Base-by-base conservation (phyloP, 2,797 vertebrate species). In the Thripadectes ignobilis region DNA sequence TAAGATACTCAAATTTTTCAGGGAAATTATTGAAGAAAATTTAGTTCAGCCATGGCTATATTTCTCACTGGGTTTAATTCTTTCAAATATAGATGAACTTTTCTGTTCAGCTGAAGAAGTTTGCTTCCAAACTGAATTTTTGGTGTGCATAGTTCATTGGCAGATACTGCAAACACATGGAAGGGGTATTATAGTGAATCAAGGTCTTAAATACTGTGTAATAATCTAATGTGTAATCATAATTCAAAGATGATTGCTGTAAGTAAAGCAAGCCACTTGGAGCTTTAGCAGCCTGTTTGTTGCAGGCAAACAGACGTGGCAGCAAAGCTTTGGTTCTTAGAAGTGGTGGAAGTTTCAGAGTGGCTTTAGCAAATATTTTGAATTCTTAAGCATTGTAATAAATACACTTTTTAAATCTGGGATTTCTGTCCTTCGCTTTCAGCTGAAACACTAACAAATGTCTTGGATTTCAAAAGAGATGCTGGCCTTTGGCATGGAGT, bases 401-500 rank as follows among this genome's bases (percentile, higher is more conserved):
- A 59, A 71, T 41, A 27, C 5, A 5, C 29, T 57, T 80, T 49
- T 66, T 14, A 78, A 75, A 34, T 69, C 34, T 73, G 10, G 9
- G 61, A 0, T 43, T 30, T 78, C 57, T 87, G 93, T 61, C 88
- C 67, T 96, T 92, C 32, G 13, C 82, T 98, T 97, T 39, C 97
- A 99, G 99, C 98, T 71, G 99, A 99, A 97, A 99, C 98, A 26
- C 98, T 99, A 87, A 99, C 98, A 63, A 99, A 99, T 48, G 99
- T 99, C 85, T 97, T 99, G 98, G 99, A 99, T 98, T 99, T 99
- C 97, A 99, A 99, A 97, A 98, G 99, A 96, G 99, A 99, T 80
- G 99, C 99, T 43, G 99, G 99, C 77, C 98, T 99, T 71, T 99
- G 99, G 99, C 99, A 99, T 30, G 99, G 99, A 10, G 98, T 99